Base-by-base conservation (phyloP, 2,797 vertebrate genomes). In the Periparus ater region DNA sequence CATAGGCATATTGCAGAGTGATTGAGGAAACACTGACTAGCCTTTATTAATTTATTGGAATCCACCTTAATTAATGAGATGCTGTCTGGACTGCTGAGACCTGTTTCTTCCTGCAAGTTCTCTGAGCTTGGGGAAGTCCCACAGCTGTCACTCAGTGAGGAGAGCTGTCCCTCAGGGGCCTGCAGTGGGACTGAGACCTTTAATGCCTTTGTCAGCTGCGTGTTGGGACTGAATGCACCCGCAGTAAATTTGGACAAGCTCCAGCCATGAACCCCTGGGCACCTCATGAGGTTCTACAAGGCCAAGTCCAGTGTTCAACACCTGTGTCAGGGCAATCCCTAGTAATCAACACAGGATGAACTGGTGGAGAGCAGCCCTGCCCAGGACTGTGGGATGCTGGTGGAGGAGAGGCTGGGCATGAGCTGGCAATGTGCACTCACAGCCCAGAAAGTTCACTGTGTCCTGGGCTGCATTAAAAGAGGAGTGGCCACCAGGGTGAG, bases 101-200 rank as follows among this genome's bases (percentile, higher is more conserved):
- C 17, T 72, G 5, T 38, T 88, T 17, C 6, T 5, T 81, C 17
- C 7, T 12, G 4, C 3, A 0, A 17, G 11, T 11, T 25, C 30
- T 67, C 51, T 62, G 65, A 67, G 27, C 26, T 9, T 42, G 17
- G 25, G 32, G 15, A 74, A 47, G 50, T 34, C 9, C 3, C 7
- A 8, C 8, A 4, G 2, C 18, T 60, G 22, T 8, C 19, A 34
- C 29, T 40, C 53, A 42, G 21, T 11, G n/a, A 60, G 4, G 8
- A 81, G 42, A 34, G 6, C 17, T 38, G n/a, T 34, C 42, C 42
- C 16, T 65, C 11, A 11, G 55, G 45, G 36, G 1, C 58, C 58
- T 3, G 2, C 54, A 23, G 0, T 38, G 30, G 21, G 22, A 11
- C 32, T 10, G 30, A 23, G 29, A 27, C 34, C 13, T 9, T 54